Evolutionary conservation across 37 sponge, comb jelly and placozoan species (phyloP), one percentile per base, ranked within the genome.

Genomic region (Spongilla lacustris): DNA sequence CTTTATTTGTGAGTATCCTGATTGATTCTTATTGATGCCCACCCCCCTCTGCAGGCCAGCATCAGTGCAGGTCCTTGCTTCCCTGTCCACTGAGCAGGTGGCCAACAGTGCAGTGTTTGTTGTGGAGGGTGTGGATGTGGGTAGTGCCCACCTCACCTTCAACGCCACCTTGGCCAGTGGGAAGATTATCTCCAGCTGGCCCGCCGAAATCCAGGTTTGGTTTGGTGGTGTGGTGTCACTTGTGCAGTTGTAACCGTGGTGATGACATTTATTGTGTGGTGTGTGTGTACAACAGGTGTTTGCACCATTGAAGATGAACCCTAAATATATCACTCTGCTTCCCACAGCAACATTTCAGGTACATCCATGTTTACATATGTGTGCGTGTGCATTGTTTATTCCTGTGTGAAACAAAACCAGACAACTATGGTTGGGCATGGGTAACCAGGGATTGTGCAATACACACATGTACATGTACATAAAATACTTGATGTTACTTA

Each of bases 291-390:
- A 75, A 69, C 93, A 93, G 84, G 87, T 91, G 2, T 91, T 86
- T 77, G 91, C 86, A 21, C 69, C 90, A 37, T 87, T 93, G 38
- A 85, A 71, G n/a, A 70, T 93, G 58, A 32, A 58, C 9, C 95
- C 95, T 0, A 79, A 80, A 22, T 38, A 91, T 69, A 85, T 94
- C 69, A 83, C 76, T 2, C 93, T 94, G 0, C 35, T 94, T 11
- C 89, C 95, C 27, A 85, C 85, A 33, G 92, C 95, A 10, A 77
- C 80, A 19, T 94, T 91, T 38, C 86, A 94, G 92, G 95, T 91
- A 85, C 11, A n/a, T n/a, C n/a, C n/a, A n/a, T n/a, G n/a, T n/a
- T n/a, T n/a, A n/a, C n/a, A n/a, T n/a, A n/a, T n/a, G n/a, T n/a
- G n/a, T n/a, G n/a, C n/a, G n/a, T n/a, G n/a, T n/a, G n/a, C n/a